phyloP scores from a whole-genome alignment of 2,888 invertebrate genomes.

The Lepidochrysops patricia region DNA sequence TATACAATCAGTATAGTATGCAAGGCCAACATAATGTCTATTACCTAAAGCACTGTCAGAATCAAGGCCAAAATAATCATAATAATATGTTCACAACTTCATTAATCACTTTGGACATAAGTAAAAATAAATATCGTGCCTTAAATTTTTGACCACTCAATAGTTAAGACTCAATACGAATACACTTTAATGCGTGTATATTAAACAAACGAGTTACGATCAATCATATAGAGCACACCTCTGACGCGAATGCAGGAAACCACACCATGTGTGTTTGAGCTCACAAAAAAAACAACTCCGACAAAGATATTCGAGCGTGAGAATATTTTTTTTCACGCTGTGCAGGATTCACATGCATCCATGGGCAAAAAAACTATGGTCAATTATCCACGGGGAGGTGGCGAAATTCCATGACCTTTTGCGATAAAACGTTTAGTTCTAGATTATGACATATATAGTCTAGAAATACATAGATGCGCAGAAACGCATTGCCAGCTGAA shows the following conservation, averaged over 20 bases:
- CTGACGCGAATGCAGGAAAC: slow-evolving; percentile 44
- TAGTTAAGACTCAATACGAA: not conserved
- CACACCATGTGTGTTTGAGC: slow-evolving; percentile 38
- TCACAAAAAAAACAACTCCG: slow-evolving; percentile 37
- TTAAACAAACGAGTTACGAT: slow-evolving; percentile 2
- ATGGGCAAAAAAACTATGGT: slow-evolving; percentile 37
- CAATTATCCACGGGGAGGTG: slow-evolving; percentile 35
- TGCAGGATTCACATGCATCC: slow-evolving; percentile 48
- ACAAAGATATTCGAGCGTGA: slow-evolving; percentile 47
- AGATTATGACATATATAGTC: slow-evolving; percentile 34
- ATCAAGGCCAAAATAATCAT: slow-evolving; percentile 58
- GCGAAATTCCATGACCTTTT: slow-evolving; percentile 49
- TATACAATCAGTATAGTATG: slow-evolving; percentile 23
- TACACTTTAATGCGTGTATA: not conserved
- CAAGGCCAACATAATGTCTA: slow-evolving; percentile 31
- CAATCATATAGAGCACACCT: slow-evolving; percentile 21
- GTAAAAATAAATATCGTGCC: not conserved
- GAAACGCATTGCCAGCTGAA: slow-evolving; percentile 44
- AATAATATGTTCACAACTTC: slow-evolving; percentile 38
- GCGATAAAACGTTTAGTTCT: slow-evolving; percentile 31
- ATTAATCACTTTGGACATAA: slow-evolving; percentile 22
- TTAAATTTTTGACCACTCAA: not conserved
- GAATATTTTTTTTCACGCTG: slow-evolving; percentile 46
- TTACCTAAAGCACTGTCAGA: slow-evolving; percentile 46
- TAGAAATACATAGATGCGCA: slow-evolving; percentile 42